A percentile compares a stretch with the other conserved stretches of the same genome.
Evolutionary conservation across 2,888 invertebrate genomes (phyloP).

Genomic region (Yponomeuta evonymella): DNA sequence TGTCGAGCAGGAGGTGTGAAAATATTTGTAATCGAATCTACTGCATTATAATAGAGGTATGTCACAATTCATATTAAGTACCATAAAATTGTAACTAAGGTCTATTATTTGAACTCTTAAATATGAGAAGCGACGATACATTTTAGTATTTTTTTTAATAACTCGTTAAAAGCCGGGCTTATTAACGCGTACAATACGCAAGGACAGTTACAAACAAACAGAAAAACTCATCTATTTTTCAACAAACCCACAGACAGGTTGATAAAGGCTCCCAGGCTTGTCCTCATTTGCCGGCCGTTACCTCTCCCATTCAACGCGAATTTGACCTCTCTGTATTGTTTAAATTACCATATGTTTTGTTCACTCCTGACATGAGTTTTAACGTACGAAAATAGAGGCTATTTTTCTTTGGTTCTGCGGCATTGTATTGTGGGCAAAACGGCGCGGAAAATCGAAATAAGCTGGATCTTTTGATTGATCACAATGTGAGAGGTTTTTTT

Average conservation of each 20-base stretch:
- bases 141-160: background rate
- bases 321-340: constrained; percentile 9
- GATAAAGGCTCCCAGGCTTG: background rate
- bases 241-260: background rate
- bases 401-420: background rate
- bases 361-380: background rate
- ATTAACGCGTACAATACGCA: background rate
- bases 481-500: background rate
- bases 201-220: background rate
- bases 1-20: too few relatives aligned
- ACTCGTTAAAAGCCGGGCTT: background rate
- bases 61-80: too few relatives aligned
- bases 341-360: background rate
- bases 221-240: background rate
- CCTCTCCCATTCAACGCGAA: background rate
- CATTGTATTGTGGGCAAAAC: background rate
- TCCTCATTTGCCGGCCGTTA: background rate
- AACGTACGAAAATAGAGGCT: background rate
- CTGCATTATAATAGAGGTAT: too few relatives aligned
- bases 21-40: too few relatives aligned
- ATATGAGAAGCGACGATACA: background rate
- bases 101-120: background rate
- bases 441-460: constrained; percentile 1
- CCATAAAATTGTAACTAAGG: too few relatives aligned
- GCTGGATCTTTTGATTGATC: background rate